Evolutionary conservation across 2,888 invertebrate genomes (phyloP).

Genomic region (Mesoligia furuncula): DNA sequence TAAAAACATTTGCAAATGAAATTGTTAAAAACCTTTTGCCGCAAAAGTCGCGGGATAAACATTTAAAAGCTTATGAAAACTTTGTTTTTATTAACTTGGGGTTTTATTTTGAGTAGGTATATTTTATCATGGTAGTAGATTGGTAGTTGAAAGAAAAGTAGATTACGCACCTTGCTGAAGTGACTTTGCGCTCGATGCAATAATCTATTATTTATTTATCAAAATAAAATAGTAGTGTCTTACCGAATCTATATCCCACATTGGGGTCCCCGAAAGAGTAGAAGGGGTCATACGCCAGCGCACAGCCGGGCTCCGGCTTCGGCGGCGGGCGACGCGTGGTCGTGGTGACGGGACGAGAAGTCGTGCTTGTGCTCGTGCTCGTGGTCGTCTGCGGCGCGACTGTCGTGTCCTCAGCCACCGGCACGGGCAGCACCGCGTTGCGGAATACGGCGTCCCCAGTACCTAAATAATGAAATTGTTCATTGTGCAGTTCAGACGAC

Average conservation of each 20-base stretch:
- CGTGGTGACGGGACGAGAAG: constrained; percentile 61
- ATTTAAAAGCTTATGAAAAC: no score
- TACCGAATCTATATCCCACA: constrained; percentile 91
- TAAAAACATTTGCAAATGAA: no score
- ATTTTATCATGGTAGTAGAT: no score
- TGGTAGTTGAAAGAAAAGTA: no score
- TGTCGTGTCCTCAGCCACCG: constrained; percentile 49
- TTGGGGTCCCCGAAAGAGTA: constrained; percentile 87
- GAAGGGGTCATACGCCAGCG: constrained; percentile 86
- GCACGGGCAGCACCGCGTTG: constrained; percentile 46
- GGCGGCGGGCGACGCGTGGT: constrained; percentile 79
- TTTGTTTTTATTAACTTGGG: no score
- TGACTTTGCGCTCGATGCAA: no score
- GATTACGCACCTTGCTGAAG: no score
- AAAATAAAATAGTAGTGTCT: constrained; percentile 1
- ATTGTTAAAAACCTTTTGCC: no score
- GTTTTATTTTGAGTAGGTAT: no score
- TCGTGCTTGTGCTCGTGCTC: constrained; percentile 37
- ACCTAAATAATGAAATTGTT: neutral
- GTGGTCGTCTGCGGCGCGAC: constrained; percentile 53
- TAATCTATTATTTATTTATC: no score
- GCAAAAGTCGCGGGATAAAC: no score
- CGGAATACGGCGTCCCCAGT: constrained; percentile 12
- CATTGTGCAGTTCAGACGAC: neutral
- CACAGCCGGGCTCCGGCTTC: constrained; percentile 86